Base-by-base conservation (phyloP, 2,113 vertebrate species). In the Theristicus caerulescens region DNA sequence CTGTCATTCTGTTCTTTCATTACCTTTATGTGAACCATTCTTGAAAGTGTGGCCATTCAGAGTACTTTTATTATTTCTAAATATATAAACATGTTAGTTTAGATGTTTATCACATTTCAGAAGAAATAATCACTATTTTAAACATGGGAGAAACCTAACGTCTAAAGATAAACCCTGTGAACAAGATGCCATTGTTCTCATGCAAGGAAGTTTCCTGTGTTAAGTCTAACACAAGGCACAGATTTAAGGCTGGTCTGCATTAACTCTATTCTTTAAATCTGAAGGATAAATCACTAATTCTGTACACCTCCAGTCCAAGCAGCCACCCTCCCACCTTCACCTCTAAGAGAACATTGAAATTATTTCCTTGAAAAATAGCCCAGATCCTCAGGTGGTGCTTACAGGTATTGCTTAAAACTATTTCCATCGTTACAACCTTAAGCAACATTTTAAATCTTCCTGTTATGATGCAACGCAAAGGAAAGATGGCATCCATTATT, bases 401-500 rank as follows among this genome's bases (percentile, higher is more conserved):
- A 65, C 80, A 88, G 59, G 42, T 92, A 46, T 73, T 86, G 86
- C 91, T 92, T 58, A 78, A 81, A 86, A 86, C 80, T 47, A 59
- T 59, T 62, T 55, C 64, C 59, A 88, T 44, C 19, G 6, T 54
- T 67, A 77, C 21, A 66, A 70, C 57, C 34, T 88, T 57, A 73
- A 88, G 82, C 71, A 86, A 92, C 32, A 14, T 40, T 91, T 86
- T 51, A 74, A 73, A 71, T 92, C 83, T 78, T 89, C 88, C 83
- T 88, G 67, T 49, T 92, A 65, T 25, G 34, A 85, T 3, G 9
- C 47, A 89, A 89, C 65, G 24, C 52, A 40, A 88, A 93, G 36
- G 69, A 40, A 89, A 96, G 52, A 72, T 32, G 36, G 8, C 49
- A 94, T 54, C 70, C 81, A 96, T 87, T 91, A 87, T 80, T 91